These are phyloP conservation scores for Trididemnum nubilum DNA, from an alignment of 23 tunicate species.

Conservation along the genomic window DNA sequence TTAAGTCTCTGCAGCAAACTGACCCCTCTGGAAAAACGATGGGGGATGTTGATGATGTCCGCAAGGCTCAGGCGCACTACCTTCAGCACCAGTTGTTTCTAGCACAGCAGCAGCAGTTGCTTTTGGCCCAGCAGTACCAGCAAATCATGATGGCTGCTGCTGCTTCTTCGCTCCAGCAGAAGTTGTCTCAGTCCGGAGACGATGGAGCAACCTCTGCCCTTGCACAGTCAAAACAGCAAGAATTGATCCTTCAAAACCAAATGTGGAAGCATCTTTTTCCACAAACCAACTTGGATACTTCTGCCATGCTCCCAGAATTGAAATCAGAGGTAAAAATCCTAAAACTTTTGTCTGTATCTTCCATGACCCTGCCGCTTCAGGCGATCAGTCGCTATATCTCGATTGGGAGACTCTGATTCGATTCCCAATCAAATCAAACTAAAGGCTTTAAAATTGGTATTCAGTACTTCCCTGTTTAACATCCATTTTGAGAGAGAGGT, in stretches of 20 bases:
- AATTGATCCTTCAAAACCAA: constrained; percentile 40
- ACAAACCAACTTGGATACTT: neutral
- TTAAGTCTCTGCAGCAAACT: constrained; percentile 46
- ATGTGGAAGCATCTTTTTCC: constrained; percentile 53
- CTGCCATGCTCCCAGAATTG: neutral
- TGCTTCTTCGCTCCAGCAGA: constrained; percentile 55
- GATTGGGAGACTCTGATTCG: too few relatives aligned
- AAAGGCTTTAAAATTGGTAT: too few relatives aligned
- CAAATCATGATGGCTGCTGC: constrained; percentile 76
- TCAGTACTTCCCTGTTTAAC: too few relatives aligned
- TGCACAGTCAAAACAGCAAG: constrained; percentile 37
- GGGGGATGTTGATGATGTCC: constrained; percentile 27
- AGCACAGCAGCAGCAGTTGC: constrained; percentile 82
- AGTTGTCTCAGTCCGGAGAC: constrained; percentile 31
- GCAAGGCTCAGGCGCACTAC: constrained; percentile 61
- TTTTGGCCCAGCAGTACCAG: constrained; percentile 88
- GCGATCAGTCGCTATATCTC: too few relatives aligned
- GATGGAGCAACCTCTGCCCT: neutral
- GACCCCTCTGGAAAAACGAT: constrained; percentile 14
- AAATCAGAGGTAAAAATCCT: too few relatives aligned
- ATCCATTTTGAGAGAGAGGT: too few relatives aligned
- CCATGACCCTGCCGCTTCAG: too few relatives aligned
- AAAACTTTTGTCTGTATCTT: neutral
- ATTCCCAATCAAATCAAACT: too few relatives aligned
- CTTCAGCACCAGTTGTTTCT: constrained; percentile 55